Evolutionary conservation across 2,113 vertebrate species (phyloP), one percentile per base, ranked within the genome.

Genomic region (Brachirus orientalis): DNA sequence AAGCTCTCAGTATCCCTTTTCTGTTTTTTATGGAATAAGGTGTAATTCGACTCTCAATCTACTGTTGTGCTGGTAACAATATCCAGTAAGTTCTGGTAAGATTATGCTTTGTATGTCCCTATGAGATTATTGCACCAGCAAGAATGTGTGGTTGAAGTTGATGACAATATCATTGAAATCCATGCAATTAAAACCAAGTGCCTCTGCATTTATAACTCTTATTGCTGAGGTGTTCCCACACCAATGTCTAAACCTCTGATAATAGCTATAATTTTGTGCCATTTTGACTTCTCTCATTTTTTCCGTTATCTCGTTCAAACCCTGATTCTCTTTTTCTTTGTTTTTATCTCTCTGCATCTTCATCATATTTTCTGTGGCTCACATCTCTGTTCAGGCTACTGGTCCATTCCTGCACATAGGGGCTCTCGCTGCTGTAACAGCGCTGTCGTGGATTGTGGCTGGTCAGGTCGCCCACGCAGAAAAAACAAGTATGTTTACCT

Each of bases 321-420:
- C n/a, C n/a, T 3, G 11, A 51, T 58, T 60, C 44, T 60, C 35
- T 40, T 1, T 11, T 11, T 54, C 2, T 28, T 28, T 6, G 28
- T 28, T 28, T 28, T 28, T 28, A 6, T 53, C 17, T 45, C 11
- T 54, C 11, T 20, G 18, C 19, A 16, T 38, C 9, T 45, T 53
- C 19, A 9, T 57, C 43, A 13, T 19, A 10, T 69, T 3, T 4
- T 6, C 14, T 45, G 44, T 28, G 8, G 10, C 19, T 61, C 56
- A 28, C 52, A 5, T 53, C 56, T 63, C 58, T 46, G 7, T 62
- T 36, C 82, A 99, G 98, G 96, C 96, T 43, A 99, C 97, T 12
- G 97, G 96, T 33, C 98, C 98, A 0, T 99, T 99, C 83, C 90
- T 99, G 84, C 97, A 98, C 63, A 85, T 99, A 17, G 97, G 96